Evolutionary conservation across 2,113 vertebrate species (phyloP).

Genomic region (Sterna hirundo): DNA sequence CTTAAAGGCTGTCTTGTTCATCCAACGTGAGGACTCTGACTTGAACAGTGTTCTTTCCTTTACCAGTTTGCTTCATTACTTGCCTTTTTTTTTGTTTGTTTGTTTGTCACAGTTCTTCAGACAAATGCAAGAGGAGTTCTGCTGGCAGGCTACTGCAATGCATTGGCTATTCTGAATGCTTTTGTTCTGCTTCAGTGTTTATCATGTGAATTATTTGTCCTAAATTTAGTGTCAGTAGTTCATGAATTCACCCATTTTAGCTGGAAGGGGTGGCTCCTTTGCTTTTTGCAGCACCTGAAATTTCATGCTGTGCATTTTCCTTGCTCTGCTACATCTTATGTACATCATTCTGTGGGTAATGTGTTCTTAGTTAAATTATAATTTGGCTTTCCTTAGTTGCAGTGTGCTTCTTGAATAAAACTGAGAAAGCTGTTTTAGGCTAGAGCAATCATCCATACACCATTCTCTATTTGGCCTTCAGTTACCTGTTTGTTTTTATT

Average conservation of each 20-base stretch:
- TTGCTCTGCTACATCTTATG: neutral
- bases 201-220: neutral
- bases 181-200: neutral
- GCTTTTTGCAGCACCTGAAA: neutral
- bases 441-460: neutral
- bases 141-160: neutral
- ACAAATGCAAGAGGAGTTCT: neutral
- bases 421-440: neutral
- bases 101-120: neutral
- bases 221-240: neutral
- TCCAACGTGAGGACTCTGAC: neutral
- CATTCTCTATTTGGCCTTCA: neutral
- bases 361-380: neutral
- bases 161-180: neutral
- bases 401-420: neutral
- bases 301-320: neutral
- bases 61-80: neutral
- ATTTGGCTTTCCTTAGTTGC: neutral
- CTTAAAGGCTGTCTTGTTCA: neutral
- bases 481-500: conserved; percentile 17
- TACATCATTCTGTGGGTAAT: neutral
- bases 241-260: neutral
- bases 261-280: neutral
- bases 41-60: neutral
- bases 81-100: too few species aligned